Evolutionary conservation across 2,888 invertebrate species (phyloP).

Genomic region (Myopa tessellatipennis): DNA sequence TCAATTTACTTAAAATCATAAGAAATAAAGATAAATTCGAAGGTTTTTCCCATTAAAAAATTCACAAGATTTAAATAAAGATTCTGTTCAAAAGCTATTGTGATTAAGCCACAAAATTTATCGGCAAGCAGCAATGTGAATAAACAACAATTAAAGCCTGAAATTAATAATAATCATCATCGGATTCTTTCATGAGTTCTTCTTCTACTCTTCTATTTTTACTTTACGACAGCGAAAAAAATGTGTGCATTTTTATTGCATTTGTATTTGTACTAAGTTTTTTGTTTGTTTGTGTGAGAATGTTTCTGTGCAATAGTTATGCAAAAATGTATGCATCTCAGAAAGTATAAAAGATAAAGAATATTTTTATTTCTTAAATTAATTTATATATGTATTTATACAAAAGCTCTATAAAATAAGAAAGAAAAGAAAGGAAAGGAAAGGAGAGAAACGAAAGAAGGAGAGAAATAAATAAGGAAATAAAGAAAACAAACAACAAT

Average conservation of each 20-base stretch:
- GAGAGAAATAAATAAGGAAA: conserved; percentile 1
- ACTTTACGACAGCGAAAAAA: background rate
- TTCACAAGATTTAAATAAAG: too few relatives aligned
- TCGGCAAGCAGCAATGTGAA: background rate
- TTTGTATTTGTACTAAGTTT: conserved; percentile 29
- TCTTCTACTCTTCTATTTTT: conserved; percentile 8
- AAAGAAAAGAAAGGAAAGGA: background rate
- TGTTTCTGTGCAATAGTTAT: conserved; percentile 53
- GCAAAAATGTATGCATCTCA: conserved; percentile 48
- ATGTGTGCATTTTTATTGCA: conserved; percentile 3
- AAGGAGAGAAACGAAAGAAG: background rate
- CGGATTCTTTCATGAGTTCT: background rate
- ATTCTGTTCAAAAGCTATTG: background rate
- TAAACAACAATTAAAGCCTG: background rate
- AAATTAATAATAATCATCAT: background rate
- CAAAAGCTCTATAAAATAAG: too few relatives aligned
- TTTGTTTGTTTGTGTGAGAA: conserved; percentile 37
- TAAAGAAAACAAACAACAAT: background rate
- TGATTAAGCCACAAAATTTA: background rate
- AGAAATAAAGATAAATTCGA: background rate
- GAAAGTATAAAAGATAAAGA: conserved; percentile 35
- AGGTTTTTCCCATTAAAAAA: background rate
- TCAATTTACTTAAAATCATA: background rate
- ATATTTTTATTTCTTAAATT: conserved; percentile 19
- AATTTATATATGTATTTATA: conserved; percentile 19